These are phyloP conservation scores for Micoletzkya japonica DNA, from an alignment of 2,888 invertebrate species.

Conservation along the genomic window DNA sequence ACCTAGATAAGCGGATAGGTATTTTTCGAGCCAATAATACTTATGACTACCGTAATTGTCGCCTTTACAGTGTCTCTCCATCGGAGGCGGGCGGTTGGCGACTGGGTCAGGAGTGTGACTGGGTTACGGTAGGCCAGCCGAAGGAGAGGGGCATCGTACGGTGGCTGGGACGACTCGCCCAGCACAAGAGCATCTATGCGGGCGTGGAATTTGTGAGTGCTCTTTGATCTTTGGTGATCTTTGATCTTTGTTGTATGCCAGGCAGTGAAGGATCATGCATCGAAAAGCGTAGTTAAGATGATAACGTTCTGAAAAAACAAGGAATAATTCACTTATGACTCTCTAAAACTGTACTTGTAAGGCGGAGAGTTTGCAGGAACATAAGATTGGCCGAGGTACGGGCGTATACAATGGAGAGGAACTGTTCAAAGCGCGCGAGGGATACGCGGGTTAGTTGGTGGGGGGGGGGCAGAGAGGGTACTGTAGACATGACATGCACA, in stretches of 20 bases:
- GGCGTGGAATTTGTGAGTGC: conserved; percentile 70
- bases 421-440: background rate
- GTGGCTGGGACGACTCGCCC: conserved; percentile 62
- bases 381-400: conserved; percentile 24
- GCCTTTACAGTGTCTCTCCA: background rate
- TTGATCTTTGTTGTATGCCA: background rate
- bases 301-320: background rate
- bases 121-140: conserved; percentile 66
- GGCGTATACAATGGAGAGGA: conserved; percentile 27
- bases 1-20: too few species aligned
- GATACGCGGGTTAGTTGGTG: conserved; percentile 7
- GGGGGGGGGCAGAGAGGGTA: background rate
- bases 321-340: background rate
- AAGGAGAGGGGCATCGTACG: conserved; percentile 40
- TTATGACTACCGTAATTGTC: too few species aligned
- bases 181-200: conserved; percentile 66
- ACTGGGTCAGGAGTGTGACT: conserved; percentile 68
- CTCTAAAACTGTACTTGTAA: background rate
- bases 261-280: background rate
- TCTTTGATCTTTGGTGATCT: background rate
- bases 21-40: too few species aligned
- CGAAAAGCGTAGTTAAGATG: background rate
- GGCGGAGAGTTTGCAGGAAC: background rate
- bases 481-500: background rate
- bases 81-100: background rate